Evolutionary conservation across 2,888 invertebrate genomes (phyloP).

Genomic region (Tuta absoluta): DNA sequence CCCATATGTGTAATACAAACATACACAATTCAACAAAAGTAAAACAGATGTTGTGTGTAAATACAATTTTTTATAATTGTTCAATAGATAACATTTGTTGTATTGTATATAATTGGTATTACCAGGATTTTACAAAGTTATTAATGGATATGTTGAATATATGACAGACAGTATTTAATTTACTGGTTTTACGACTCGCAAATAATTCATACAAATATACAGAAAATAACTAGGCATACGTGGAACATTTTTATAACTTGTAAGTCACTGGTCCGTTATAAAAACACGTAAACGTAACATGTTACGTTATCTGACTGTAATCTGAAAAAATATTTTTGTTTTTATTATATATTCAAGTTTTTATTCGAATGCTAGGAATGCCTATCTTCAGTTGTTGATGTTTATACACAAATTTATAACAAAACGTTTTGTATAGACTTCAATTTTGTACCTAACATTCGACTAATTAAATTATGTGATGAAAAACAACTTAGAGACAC

Average conservation of each 20-base stretch:
- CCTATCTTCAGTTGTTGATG: neutral
- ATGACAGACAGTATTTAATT: neutral
- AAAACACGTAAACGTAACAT: too few species aligned
- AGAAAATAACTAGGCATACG: conserved; percentile 34
- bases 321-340: neutral
- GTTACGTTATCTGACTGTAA: conserved; percentile 30
- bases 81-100: neutral
- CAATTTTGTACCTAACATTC: neutral
- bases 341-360: too few species aligned
- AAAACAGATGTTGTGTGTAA: neutral
- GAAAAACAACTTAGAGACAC: neutral
- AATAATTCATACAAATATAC: neutral
- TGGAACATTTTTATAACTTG: conserved; percentile 40
- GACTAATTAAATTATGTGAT: neutral
- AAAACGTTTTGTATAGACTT: neutral
- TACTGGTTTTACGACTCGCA: neutral
- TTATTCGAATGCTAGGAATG: too few species aligned
- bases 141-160: neutral
- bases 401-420: neutral
- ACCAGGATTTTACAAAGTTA: neutral
- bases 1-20: neutral
- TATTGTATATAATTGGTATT: conserved; percentile 12
- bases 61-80: neutral
- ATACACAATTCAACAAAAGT: conserved; percentile 7
- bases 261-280: conserved; percentile 52